Conservation (phyloP, 2,113 vertebrate genomes). For the Psephotus haematonotus region DNA sequence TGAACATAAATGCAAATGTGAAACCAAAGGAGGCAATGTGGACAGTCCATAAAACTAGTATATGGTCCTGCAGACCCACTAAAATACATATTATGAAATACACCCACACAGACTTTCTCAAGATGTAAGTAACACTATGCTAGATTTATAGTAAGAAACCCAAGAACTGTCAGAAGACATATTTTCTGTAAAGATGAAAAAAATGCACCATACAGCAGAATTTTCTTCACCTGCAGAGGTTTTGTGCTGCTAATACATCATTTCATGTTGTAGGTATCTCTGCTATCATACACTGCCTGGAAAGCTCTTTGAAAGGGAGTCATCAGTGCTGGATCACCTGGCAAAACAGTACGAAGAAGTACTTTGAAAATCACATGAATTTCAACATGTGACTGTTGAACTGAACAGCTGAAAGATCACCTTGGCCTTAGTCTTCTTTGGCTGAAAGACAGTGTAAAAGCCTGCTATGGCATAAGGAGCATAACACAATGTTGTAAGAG, state of each 20-base stretch:
- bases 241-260: not conserved
- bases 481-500: not conserved
- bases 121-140: not conserved
- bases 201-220: not conserved
- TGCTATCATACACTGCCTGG: not conserved
- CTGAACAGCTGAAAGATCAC: not conserved
- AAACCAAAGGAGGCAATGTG: not conserved
- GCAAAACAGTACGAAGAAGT: not conserved
- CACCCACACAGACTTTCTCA: not conserved
- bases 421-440: not conserved
- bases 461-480: not conserved
- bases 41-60: not conserved
- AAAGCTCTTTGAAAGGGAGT: not conserved
- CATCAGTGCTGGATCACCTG: not conserved
- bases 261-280: not conserved
- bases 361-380: not conserved
- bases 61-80: not conserved
- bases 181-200: not conserved
- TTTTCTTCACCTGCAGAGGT: not conserved
- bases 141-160: not conserved
- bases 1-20: not conserved
- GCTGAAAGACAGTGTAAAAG: not conserved
- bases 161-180: not conserved
- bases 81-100: not conserved
- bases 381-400: not conserved